These are phyloP conservation scores for Oreocharis arfaki DNA, from an alignment of 2,113 vertebrate genomes.

Conservation along the genomic window DNA sequence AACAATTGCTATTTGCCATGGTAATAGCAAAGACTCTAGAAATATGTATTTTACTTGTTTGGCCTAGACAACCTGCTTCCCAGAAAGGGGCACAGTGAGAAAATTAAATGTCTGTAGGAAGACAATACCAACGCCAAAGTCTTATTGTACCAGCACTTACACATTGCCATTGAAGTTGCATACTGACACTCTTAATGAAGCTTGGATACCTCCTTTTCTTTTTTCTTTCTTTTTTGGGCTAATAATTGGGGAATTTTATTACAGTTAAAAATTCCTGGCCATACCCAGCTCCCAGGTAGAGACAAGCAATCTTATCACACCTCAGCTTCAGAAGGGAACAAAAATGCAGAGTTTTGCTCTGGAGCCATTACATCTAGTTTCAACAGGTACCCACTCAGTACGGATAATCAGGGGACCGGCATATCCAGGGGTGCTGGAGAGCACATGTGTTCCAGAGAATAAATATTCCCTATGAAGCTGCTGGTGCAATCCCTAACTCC, in stretches of 20 bases:
- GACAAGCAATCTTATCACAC: not conserved
- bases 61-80: not conserved
- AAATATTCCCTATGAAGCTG: not conserved
- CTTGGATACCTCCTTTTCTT: not conserved
- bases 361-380: not conserved
- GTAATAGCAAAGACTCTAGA: not conserved
- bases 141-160: not conserved
- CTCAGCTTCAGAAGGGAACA: not conserved
- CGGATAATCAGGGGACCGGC: not conserved
- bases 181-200: not conserved
- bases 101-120: not conserved
- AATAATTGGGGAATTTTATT: constrained; percentile 1
- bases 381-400: not conserved
- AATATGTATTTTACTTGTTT: not conserved
- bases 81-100: not conserved
- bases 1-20: constrained; percentile 35
- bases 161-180: not conserved
- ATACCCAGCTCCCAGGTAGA: not conserved
- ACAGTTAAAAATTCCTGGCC: not conserved
- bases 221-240: not conserved
- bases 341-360: not conserved
- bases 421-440: not conserved
- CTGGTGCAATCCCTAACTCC: not conserved
- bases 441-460: not conserved
- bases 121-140: not conserved